A percentile compares a stretch with the other conserved stretches of the same genome.
Evolutionary conservation across 1,140 invertebrate species (phyloP).

Genomic region (Trachelipus rathkii): DNA sequence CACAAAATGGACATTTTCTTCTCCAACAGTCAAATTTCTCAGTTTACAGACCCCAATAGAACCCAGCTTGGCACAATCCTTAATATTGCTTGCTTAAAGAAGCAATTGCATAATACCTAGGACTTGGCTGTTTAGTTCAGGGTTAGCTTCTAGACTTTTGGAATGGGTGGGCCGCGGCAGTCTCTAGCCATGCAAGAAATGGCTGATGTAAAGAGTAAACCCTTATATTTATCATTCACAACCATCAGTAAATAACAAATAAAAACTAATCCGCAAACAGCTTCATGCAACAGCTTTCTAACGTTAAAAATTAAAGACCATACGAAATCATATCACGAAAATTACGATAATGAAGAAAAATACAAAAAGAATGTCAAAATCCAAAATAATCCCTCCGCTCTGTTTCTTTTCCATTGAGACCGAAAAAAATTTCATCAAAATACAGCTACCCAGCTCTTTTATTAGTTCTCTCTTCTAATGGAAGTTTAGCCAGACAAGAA

Average conservation of each 20-base stretch:
- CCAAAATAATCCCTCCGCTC: constrained; percentile 20
- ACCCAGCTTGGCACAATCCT: constrained; percentile 51
- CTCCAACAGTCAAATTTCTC: too few species aligned
- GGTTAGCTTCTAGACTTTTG: constrained; percentile 82
- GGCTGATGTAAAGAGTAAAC: constrained; percentile 76
- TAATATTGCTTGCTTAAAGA: constrained; percentile 77
- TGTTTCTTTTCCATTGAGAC: too few species aligned
- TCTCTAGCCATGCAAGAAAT: constrained; percentile 82
- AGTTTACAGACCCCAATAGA: background rate
- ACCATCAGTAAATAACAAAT: constrained; percentile 89
- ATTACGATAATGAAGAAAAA: constrained; percentile 10
- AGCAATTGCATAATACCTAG: constrained; percentile 69
- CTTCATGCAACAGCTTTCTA: constrained; percentile 82
- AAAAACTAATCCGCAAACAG: constrained; percentile 88
- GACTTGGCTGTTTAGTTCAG: constrained; percentile 76
- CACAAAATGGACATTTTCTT: background rate
- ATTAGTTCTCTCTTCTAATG: constrained; percentile 33
- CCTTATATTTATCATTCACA: constrained; percentile 87
- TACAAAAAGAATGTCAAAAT: constrained; percentile 19
- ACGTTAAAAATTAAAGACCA: constrained; percentile 52
- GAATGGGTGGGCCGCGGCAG: constrained; percentile 64
- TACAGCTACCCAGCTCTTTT: constrained; percentile 7
- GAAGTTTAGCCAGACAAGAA: too few species aligned
- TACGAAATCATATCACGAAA: constrained; percentile 12
- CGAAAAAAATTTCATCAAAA: background rate